Evolutionary conservation across 1,140 invertebrate genomes (phyloP).

Genomic region (Harlomillsia oculata): DNA sequence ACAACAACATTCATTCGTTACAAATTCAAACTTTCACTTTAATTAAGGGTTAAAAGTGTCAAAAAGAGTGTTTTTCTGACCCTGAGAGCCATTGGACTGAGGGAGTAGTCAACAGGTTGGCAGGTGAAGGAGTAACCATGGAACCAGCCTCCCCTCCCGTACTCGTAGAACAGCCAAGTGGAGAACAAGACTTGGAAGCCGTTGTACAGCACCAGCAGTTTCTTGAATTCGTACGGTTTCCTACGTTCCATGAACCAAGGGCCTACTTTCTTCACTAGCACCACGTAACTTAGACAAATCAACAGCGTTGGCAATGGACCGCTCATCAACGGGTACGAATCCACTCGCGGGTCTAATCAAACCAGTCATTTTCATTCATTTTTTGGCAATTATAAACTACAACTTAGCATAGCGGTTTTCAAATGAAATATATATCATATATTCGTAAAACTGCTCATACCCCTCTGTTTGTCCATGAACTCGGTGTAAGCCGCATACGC

Average conservation of each 20-base stretch:
- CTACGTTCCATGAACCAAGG: conserved; percentile 77
- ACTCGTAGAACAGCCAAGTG: conserved; percentile 68
- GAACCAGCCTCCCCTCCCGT: conserved; percentile 54
- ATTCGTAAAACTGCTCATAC: neutral
- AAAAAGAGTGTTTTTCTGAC: conserved; percentile 51
- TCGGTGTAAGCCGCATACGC: neutral
- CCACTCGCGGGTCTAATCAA: conserved; percentile 86
- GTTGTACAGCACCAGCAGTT: conserved; percentile 72
- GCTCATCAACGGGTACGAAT: conserved; percentile 81
- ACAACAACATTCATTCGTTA: too few species aligned
- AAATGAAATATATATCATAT: too few species aligned
- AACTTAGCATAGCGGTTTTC: conserved; percentile 19
- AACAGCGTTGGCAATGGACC: conserved; percentile 77
- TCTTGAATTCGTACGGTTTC: conserved; percentile 68
- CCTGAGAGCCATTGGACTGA: conserved; percentile 61
- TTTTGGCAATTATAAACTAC: conserved; percentile 39
- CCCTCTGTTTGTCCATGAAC: neutral
- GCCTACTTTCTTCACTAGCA: conserved; percentile 70
- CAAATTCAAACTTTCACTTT: too few species aligned
- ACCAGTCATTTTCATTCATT: too few species aligned
- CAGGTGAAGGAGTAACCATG: conserved; percentile 68
- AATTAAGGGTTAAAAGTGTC: too few species aligned
- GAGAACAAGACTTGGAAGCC: conserved; percentile 73
- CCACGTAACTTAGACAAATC: conserved; percentile 73
- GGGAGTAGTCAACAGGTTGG: conserved; percentile 80